These are phyloP conservation scores for Pammene fasciana DNA, from an alignment of 2,888 invertebrate genomes.

Conservation along the genomic window DNA sequence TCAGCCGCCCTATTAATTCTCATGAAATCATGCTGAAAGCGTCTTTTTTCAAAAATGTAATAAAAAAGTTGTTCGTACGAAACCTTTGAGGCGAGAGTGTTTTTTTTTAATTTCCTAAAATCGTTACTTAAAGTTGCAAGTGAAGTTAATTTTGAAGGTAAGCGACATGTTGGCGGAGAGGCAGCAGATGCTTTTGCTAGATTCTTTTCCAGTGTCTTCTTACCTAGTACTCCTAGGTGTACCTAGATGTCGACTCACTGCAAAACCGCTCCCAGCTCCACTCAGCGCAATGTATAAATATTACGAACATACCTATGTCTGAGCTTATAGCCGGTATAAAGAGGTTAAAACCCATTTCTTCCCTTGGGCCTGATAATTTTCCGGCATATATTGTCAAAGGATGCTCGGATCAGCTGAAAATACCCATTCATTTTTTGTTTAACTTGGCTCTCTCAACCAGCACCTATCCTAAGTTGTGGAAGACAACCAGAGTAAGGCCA, in stretches of 20 bases:
- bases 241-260: background rate
- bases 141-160: background rate
- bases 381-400: background rate
- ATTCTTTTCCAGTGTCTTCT: background rate
- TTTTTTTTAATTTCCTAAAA: too few species aligned
- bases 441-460: background rate
- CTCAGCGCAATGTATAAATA: background rate
- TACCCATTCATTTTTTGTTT: background rate
- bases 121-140: too few species aligned
- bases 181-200: background rate
- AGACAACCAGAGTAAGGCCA: too few species aligned
- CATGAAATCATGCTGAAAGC: too few species aligned
- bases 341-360: too few species aligned
- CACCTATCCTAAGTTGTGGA: background rate
- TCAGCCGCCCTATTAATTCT: too few species aligned
- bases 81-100: too few species aligned
- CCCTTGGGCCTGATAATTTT: too few species aligned
- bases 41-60: too few species aligned
- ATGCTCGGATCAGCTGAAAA: background rate
- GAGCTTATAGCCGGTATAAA: background rate
- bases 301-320: background rate
- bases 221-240: background rate
- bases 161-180: background rate
- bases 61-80: too few species aligned
- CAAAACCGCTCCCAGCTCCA: background rate